A percentile compares a stretch with the other conserved stretches of the same genome.
Conservation (phyloP, 2,888 invertebrate species). For the Halictus quadricinctus region DNA sequence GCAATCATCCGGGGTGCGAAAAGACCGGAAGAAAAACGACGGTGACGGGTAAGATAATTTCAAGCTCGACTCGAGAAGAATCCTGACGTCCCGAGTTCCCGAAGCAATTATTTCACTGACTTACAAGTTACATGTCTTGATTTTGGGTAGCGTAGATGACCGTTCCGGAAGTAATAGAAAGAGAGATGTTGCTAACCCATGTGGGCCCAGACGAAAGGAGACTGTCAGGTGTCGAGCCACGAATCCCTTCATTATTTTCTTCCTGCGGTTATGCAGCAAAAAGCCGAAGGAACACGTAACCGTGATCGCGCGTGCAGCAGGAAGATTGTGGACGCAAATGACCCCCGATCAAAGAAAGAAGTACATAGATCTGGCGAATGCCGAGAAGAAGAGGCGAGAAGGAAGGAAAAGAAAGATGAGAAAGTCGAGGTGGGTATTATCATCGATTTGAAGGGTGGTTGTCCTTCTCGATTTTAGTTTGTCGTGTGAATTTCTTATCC, state of each 20-base stretch:
- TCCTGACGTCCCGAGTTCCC: not conserved
- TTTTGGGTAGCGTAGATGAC: constrained; percentile 69
- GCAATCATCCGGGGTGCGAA: constrained; percentile 36
- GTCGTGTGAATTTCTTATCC: not conserved
- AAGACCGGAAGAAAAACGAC: constrained; percentile 37
- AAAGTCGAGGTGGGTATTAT: constrained; percentile 38
- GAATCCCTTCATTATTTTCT: constrained; percentile 79
- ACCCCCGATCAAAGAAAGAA: constrained; percentile 73
- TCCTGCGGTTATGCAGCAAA: constrained; percentile 72
- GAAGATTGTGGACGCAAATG: constrained; percentile 77
- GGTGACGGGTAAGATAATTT: constrained; percentile 59
- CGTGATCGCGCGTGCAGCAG: constrained; percentile 76
- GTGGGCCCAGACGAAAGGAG: not conserved
- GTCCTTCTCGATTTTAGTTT: not conserved
- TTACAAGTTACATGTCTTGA: constrained; percentile 59
- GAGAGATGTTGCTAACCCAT: not conserved
- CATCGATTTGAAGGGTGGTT: not conserved
- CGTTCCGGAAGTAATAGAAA: constrained; percentile 31
- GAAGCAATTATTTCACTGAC: constrained; percentile 8
- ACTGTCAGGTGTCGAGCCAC: constrained; percentile 61
- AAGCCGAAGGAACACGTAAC: constrained; percentile 74
- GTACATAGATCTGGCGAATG: constrained; percentile 77
- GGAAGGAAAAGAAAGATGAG: constrained; percentile 62
- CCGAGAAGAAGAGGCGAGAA: constrained; percentile 75
- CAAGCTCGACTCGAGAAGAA: not conserved